Base-by-base conservation (phyloP, 2,888 invertebrate species). In the Monoplex corrugatus region DNA sequence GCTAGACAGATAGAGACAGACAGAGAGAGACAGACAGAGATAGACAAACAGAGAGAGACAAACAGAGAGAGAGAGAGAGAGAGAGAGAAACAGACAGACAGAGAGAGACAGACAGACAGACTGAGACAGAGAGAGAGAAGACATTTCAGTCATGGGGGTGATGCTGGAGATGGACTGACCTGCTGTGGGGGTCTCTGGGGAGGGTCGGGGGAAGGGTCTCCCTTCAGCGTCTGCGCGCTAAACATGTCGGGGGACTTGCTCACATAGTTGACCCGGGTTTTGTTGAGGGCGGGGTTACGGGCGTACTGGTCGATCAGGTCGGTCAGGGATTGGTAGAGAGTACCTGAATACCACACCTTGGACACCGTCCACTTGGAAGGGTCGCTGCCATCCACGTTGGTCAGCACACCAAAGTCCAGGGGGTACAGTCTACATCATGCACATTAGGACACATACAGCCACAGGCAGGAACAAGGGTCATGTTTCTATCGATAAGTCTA, bases 341-440 rank as follows among this genome's bases (percentile, higher is more conserved):
- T 87, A 1, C 92, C 93, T 16, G 92, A 90, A 89, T 94, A 94
- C 90, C 90, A 92, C 0, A 94, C 87, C 38, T 92, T 91, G 43
- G 91, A 92, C 16, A 94, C 91, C 0, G 28, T 83, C 89, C 91
- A 94, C 23, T 93, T 88, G 0, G 84, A 88, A 5, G 92, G 90
- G 32, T 92, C 85, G 13, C 91, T 92, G 35, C 93, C 92, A 3
- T 93, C 91, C 83, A 94, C n/a, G 63, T 94, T 91, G 23, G 94
- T 89, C n/a, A 94, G 90, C n/a, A 95, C 91, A 3, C 92, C 90
- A 43, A 95, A 93, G 83, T 94, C 94, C 10, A 94, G 83, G 0
- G 94, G 94, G 89, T 94, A 92, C 0, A 94, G 88, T 13, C 88
- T 88, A 68, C 78, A 16, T n/a, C n/a, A n/a, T n/a, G n/a, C n/a